Base-by-base conservation (phyloP, 2,888 invertebrate species). In the Andrena fulva region DNA sequence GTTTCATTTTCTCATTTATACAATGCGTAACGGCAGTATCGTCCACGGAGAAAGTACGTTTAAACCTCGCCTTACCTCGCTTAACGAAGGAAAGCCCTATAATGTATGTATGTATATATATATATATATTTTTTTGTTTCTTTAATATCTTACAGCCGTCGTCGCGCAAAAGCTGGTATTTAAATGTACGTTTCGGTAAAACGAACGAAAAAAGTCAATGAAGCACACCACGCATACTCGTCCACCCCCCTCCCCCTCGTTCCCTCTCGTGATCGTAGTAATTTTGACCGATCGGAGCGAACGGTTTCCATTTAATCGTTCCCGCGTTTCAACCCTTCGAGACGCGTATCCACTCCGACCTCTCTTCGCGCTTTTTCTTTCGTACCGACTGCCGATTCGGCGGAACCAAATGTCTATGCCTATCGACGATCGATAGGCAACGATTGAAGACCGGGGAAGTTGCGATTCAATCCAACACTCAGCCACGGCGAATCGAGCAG, bases 111-210 rank as follows among this genome's bases (percentile, higher is more conserved):
- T 77, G 24, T 64, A 29, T 76, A 64, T 64, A 20, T 60, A 33
- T 76, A 24, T 54, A 20, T 20, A 20, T 20, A 68, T 74, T 62
- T 80, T 56, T 63, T 77, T 69, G 64, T 71, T 77, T 84, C 82
- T 75, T 79, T 78, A 85, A 85, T 89, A 87, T 90, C 79, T 90
- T 90, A 90, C 90, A 89, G 87, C 87, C 81, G 66, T 85, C 86
- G 77, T 91, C 90, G 84, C 90, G 90, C 67, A 90, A 97, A 97
- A 94, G 78, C 97, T 95, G 91, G 96, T 80, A 97, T 97, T 82
- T 84, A 88, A 85, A 80, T 85, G 88, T 77, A 88, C 82, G 84
- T 78, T 85, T 77, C 76, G 81, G 62, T 89, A 86, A 89, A 87
- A 87, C 84, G 67, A 87, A 86, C 79, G 82, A 82, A 87, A 80